Evolutionary conservation across 1,140 invertebrate genomes (phyloP).

Genomic region (Chlorops oryzae): DNA sequence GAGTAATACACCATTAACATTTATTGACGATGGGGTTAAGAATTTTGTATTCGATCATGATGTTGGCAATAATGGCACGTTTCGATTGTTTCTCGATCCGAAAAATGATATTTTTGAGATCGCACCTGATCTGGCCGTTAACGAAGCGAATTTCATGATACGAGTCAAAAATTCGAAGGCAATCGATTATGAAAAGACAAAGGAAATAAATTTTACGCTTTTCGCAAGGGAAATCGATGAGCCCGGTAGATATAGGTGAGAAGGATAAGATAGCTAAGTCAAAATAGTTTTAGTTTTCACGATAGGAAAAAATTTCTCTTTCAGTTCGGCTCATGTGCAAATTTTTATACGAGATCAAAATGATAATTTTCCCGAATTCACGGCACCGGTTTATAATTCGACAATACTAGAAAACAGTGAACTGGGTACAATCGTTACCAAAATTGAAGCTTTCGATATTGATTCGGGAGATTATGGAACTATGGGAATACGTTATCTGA

Average conservation of each 20-base stretch:
- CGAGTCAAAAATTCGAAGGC: conserved; percentile 76
- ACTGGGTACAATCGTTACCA: conserved; percentile 72
- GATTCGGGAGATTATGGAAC: conserved; percentile 84
- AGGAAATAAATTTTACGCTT: conserved; percentile 76
- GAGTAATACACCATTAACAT: conserved; percentile 80
- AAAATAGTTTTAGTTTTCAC: not conserved
- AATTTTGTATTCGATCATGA: conserved; percentile 90
- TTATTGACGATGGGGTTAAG: conserved; percentile 69
- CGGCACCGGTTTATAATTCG: conserved; percentile 68
- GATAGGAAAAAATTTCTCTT: conserved; percentile 5
- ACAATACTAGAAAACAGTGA: conserved; percentile 77
- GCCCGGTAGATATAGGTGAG: conserved; percentile 36
- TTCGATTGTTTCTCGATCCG: conserved; percentile 73
- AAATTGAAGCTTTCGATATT: conserved; percentile 73
- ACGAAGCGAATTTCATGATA: conserved; percentile 87
- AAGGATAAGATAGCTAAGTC: not conserved
- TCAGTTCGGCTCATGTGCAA: conserved; percentile 72
- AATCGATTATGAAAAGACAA: conserved; percentile 79
- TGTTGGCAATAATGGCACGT: conserved; percentile 90
- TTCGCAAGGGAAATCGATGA: conserved; percentile 77
- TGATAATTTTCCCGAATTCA: conserved; percentile 90
- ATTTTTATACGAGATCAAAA: conserved; percentile 86
- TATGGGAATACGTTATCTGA: conserved; percentile 79
- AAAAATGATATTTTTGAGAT: conserved; percentile 82
- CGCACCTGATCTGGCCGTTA: conserved; percentile 79